These are phyloP conservation scores for Drosophila kikkawai DNA, from an alignment of 1,140 invertebrate genomes.

Conservation along the genomic window DNA sequence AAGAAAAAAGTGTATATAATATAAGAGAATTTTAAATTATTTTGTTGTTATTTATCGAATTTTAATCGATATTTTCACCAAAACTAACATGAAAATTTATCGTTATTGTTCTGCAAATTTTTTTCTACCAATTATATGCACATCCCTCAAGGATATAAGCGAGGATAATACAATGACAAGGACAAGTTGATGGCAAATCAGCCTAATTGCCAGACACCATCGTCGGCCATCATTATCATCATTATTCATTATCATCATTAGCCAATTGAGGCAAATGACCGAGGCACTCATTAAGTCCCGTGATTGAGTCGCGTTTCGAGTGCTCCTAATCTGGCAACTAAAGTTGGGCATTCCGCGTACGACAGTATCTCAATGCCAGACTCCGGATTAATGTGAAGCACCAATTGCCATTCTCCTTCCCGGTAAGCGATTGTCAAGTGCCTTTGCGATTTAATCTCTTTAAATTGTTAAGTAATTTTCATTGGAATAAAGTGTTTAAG, in stretches of 20 bases:
- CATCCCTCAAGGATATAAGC: background rate
- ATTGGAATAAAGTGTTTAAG: background rate
- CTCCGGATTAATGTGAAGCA: constrained; percentile 16
- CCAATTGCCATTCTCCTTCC: constrained; percentile 1
- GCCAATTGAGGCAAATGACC: constrained; percentile 32
- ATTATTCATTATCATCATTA: constrained; percentile 12
- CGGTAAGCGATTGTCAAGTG: constrained; percentile 1
- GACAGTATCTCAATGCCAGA: constrained; percentile 27
- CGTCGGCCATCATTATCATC: background rate
- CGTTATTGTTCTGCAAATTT: background rate
- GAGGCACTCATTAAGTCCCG: constrained; percentile 35
- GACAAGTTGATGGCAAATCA: constrained; percentile 48
- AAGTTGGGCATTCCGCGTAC: constrained; percentile 14
- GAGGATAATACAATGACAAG: constrained; percentile 23
- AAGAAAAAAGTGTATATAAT: too few relatives aligned
- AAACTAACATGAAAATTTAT: background rate
- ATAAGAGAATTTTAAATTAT: too few relatives aligned
- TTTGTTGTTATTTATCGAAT: background rate
- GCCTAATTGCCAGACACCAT: constrained; percentile 48
- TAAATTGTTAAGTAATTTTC: background rate
- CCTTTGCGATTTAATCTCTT: background rate
- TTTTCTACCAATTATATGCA: background rate
- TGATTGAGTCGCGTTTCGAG: constrained; percentile 26
- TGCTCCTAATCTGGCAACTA: constrained; percentile 42
- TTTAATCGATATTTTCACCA: background rate